Conservation (phyloP, 2,888 invertebrate genomes). For the Conchocele bisecta region DNA sequence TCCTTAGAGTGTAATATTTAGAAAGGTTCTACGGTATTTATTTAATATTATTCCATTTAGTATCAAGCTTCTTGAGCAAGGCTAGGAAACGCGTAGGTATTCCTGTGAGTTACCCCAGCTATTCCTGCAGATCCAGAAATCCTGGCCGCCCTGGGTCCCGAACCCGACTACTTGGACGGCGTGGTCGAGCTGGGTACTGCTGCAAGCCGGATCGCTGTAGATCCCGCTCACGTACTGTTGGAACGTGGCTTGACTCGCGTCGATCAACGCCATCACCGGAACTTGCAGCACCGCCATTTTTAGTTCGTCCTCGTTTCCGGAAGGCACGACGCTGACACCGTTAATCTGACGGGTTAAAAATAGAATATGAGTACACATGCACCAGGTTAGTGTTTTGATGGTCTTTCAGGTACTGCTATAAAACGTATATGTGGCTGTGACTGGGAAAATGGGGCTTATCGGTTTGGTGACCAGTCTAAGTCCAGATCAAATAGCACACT, state of each 20-base stretch:
- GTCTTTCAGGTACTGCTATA: no score
- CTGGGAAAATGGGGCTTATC: no score
- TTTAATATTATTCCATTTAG: no score
- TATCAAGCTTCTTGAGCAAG: neutral
- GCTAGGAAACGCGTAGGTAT: no score
- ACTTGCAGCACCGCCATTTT: slow-evolving; percentile 43
- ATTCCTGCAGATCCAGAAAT: slow-evolving; percentile 68
- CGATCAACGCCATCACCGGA: slow-evolving; percentile 64
- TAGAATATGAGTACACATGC: no score
- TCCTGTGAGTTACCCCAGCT: slow-evolving; percentile 85
- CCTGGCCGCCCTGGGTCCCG: slow-evolving; percentile 46
- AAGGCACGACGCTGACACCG: slow-evolving; percentile 43
- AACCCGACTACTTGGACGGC: slow-evolving; percentile 61
- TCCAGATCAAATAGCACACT: no score
- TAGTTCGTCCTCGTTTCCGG: slow-evolving; percentile 55
- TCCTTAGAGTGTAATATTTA: no score
- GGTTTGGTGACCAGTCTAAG: no score
- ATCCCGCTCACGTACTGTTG: slow-evolving; percentile 54
- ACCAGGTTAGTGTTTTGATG: no score
- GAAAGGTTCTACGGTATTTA: no score
- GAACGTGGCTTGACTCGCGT: slow-evolving; percentile 68
- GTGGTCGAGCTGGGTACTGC: slow-evolving; percentile 52
- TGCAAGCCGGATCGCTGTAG: slow-evolving; percentile 54
- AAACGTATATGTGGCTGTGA: no score
- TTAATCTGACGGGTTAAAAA: no score